Percentiles rank a stretch among this genome's conserved stretches.
Conservation (phyloP, 1,140 invertebrate species). For the Thereuonema tuberculata region DNA sequence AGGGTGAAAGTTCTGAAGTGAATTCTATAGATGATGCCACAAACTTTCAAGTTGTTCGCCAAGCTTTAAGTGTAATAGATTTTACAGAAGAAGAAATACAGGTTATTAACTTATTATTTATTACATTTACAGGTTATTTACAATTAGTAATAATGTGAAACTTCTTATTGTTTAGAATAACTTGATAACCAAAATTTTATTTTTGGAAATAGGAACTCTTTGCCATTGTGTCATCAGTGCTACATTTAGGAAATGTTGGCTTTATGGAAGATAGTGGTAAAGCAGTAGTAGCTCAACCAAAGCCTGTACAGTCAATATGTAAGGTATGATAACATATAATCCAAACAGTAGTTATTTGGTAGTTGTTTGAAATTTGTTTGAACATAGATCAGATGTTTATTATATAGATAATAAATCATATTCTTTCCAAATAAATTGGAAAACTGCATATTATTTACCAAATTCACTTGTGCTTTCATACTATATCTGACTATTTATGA, state of each 20-base stretch:
- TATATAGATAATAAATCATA: too few species aligned
- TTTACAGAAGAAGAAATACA: constrained; percentile 32
- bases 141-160: constrained; percentile 12
- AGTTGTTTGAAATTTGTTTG: background rate
- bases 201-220: constrained; percentile 28
- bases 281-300: constrained; percentile 21
- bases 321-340: too few species aligned
- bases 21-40: constrained; percentile 23
- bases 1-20: constrained; percentile 20
- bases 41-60: constrained; percentile 23
- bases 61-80: constrained; percentile 32
- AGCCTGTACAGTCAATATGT: constrained; percentile 16
- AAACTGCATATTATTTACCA: too few species aligned
- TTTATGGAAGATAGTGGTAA: constrained; percentile 27
- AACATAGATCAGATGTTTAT: too few species aligned
- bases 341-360: background rate
- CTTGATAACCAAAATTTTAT: constrained; percentile 15
- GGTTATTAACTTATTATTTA: background rate
- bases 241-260: constrained; percentile 33
- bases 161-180: too few species aligned
- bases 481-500: too few species aligned
- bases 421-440: too few species aligned
- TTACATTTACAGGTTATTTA: too few species aligned
- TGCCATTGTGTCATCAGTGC: constrained; percentile 29
- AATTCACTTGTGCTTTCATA: too few species aligned